These are phyloP conservation scores for Clangula hyemalis DNA, from an alignment of 2,797 vertebrate genomes.

Conservation along the genomic window DNA sequence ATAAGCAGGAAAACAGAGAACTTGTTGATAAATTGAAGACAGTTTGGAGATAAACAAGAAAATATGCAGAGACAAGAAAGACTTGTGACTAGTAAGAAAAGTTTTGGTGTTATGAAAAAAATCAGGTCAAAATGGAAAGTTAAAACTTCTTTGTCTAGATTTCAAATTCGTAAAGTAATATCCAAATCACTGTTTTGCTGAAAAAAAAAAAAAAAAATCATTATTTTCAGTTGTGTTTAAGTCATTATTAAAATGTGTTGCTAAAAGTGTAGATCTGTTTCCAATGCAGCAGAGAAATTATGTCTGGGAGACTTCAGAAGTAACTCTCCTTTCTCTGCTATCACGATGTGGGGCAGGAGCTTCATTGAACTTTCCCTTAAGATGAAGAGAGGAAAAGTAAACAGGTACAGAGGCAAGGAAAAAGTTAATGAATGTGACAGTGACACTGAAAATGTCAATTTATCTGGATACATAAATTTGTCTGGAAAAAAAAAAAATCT, in stretches of 20 bases:
- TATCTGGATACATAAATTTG: neutral
- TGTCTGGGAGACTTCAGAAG: neutral
- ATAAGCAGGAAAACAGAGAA: neutral
- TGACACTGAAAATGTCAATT: neutral
- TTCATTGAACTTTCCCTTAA: neutral
- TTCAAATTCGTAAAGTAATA: neutral
- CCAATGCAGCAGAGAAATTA: neutral
- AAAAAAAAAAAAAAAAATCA: neutral
- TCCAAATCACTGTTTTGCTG: neutral
- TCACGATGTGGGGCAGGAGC: neutral
- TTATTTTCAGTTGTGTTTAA: neutral
- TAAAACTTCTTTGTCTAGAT: neutral
- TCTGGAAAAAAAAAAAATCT: neutral
- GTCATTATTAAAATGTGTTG: neutral
- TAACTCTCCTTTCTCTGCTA: neutral
- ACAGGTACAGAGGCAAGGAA: neutral
- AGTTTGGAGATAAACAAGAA: neutral
- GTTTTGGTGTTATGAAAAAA: neutral
- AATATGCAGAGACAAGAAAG: neutral
- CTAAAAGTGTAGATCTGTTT: neutral
- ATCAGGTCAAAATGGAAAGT: neutral
- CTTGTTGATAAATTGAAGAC: neutral
- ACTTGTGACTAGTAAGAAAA: neutral
- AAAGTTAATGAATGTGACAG: neutral
- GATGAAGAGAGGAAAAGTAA: neutral